Conservation (phyloP, 2,888 invertebrate species). For the Polia nebulosa region DNA sequence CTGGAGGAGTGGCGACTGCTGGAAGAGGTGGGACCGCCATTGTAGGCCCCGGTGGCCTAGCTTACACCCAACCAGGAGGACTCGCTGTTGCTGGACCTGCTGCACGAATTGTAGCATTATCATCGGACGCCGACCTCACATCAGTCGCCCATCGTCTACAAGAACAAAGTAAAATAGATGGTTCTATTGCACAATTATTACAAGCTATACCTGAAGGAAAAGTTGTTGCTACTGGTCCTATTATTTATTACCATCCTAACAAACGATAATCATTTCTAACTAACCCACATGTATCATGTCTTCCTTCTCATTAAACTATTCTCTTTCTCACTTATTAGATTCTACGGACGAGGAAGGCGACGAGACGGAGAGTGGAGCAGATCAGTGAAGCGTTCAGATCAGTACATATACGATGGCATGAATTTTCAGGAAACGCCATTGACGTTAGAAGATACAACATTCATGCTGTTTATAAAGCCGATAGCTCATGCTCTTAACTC, state of each 20-base stretch:
- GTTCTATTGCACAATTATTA: conserved; percentile 82
- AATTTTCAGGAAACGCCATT: conserved; percentile 74
- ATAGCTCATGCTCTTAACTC: conserved; percentile 92
- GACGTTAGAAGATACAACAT: conserved; percentile 70
- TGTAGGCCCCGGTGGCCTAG: conserved; percentile 95
- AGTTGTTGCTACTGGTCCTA: conserved; percentile 94
- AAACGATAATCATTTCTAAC: conserved; percentile 74
- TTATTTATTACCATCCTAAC: conserved; percentile 92
- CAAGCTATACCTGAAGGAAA: conserved; percentile 92
- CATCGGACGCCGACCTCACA: conserved; percentile 91
- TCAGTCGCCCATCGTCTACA: conserved; percentile 87
- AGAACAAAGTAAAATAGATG: conserved; percentile 78
- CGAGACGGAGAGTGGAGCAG: conserved; percentile 69
- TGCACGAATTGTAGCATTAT: conserved; percentile 93
- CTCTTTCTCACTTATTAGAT: conserved; percentile 85
- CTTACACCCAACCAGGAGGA: conserved; percentile 94
- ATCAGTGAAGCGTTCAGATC: conserved; percentile 70
- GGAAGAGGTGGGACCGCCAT: conserved; percentile 95
- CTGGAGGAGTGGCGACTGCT: conserved; percentile 95
- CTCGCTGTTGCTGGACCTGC: conserved; percentile 94
- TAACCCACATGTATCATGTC: conserved; percentile 57
- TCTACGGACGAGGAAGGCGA: conserved; percentile 70
- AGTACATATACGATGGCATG: conserved; percentile 80
- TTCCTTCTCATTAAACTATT: conserved; percentile 65
- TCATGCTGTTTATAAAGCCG: conserved; percentile 90